Evolutionary conservation across 2,888 invertebrate species (phyloP).

Genomic region (Subacronicta megacephala): DNA sequence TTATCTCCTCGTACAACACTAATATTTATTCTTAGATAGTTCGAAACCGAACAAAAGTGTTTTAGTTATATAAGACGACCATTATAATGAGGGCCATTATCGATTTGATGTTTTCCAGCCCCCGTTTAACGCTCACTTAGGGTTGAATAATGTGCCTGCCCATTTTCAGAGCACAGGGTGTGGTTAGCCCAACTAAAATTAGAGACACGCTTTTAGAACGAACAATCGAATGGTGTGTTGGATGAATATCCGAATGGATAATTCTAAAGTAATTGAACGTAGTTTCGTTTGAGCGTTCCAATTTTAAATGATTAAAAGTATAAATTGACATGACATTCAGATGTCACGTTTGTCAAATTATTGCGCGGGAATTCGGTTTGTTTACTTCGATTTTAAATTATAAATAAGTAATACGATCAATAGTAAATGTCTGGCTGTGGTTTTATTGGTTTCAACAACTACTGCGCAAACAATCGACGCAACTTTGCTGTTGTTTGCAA

Average conservation of each 20-base stretch:
- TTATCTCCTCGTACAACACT: slow-evolving; percentile 9
- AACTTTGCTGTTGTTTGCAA: slow-evolving; percentile 18
- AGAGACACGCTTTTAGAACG: slow-evolving; percentile 44
- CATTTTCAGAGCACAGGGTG: slow-evolving; percentile 31
- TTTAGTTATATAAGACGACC: slow-evolving; percentile 43
- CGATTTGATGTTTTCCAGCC: slow-evolving; percentile 60
- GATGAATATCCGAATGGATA: slow-evolving; percentile 34
- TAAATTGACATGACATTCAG: slow-evolving; percentile 23
- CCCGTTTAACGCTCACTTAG: slow-evolving; percentile 57
- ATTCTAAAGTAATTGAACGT: slow-evolving; percentile 28
- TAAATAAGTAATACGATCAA: not conserved
- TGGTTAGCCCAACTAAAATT: slow-evolving; percentile 49
- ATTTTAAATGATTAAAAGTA: slow-evolving; percentile 28
- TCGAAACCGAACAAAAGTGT: slow-evolving; percentile 35
- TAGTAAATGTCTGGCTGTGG: not conserved
- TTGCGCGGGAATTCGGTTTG: slow-evolving; percentile 6
- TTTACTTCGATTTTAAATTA: slow-evolving; percentile 4
- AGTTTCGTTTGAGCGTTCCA: slow-evolving; percentile 31
- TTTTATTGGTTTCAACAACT: slow-evolving; percentile 11
- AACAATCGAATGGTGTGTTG: slow-evolving; percentile 32
- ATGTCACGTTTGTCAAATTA: slow-evolving; percentile 25
- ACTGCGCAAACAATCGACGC: slow-evolving; percentile 13
- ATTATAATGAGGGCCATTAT: slow-evolving; percentile 55
- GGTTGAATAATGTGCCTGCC: slow-evolving; percentile 53
- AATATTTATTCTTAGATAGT: slow-evolving; percentile 1